phyloP scores from a whole-genome alignment of 2,888 invertebrate species.

The Polymixis lichenea region DNA sequence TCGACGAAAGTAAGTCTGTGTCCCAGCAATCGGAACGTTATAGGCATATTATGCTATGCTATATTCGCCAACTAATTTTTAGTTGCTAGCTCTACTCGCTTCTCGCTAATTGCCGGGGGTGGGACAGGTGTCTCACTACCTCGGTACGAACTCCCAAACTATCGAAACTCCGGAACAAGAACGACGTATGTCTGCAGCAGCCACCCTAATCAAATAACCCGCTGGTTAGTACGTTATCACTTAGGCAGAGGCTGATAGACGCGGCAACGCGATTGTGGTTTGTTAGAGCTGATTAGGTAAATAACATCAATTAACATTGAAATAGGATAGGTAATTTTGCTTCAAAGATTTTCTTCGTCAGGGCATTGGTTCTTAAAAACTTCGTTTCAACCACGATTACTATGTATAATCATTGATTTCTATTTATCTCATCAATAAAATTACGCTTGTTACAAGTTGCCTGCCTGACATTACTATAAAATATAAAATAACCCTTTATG shows the following conservation, averaged over 20 bases:
- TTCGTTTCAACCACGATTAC: neutral
- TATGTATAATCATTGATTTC: neutral
- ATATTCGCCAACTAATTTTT: neutral
- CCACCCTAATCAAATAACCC: slow-evolving; percentile 51
- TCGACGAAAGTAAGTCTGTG: no score
- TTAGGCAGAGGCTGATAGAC: slow-evolving; percentile 27
- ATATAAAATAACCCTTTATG: neutral
- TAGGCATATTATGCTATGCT: no score
- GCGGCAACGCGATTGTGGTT: slow-evolving; percentile 16
- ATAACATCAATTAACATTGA: neutral
- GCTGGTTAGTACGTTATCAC: slow-evolving; percentile 38
- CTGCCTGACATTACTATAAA: neutral
- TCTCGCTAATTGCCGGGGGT: neutral
- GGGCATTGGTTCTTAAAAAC: neutral
- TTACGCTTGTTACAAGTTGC: no score
- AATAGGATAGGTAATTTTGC: neutral
- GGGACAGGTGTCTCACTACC: slow-evolving; percentile 6
- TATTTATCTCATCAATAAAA: neutral
- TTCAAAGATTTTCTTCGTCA: neutral
- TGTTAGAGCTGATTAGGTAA: slow-evolving; percentile 3
- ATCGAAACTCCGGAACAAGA: slow-evolving; percentile 5
- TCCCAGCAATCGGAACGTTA: no score
- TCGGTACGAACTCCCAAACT: slow-evolving; percentile 17
- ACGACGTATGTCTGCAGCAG: slow-evolving; percentile 35
- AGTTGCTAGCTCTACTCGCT: neutral